Conservation (phyloP, 2,888 invertebrate genomes). For the Lasioglossum leucozonium region DNA sequence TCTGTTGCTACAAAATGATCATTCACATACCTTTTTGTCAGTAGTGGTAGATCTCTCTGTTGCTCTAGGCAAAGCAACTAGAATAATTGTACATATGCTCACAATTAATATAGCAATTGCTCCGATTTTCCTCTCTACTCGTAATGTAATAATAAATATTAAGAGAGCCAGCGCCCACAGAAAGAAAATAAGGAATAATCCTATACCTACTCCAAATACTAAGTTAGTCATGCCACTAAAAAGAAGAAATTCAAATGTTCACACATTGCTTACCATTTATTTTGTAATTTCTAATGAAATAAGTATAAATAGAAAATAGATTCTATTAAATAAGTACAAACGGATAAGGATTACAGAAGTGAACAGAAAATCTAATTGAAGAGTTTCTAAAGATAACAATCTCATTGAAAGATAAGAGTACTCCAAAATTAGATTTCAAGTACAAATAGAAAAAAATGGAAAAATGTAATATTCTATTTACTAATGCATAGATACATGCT, state of each 20-base stretch:
- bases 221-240: constrained; percentile 73
- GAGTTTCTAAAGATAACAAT: background rate
- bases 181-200: constrained; percentile 88
- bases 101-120: constrained; percentile 87
- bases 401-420: background rate
- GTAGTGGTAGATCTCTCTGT: constrained; percentile 81
- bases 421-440: background rate
- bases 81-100: constrained; percentile 86
- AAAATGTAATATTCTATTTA: background rate
- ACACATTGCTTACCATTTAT: background rate
- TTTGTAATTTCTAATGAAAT: background rate
- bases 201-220: constrained; percentile 87
- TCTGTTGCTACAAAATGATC: constrained; percentile 54
- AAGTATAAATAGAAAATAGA: too few species aligned
- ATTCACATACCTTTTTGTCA: constrained; percentile 85
- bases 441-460: background rate
- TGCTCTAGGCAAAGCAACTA: constrained; percentile 87
- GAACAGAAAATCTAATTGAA: background rate
- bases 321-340: background rate
- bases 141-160: constrained; percentile 88
- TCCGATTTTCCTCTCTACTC: constrained; percentile 87
- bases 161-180: constrained; percentile 88
- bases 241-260: constrained; percentile 9
- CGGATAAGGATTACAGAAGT: background rate
- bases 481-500: background rate